phyloP scores from a whole-genome alignment of 1,140 invertebrate genomes.

The Drosophila kepulauana region DNA sequence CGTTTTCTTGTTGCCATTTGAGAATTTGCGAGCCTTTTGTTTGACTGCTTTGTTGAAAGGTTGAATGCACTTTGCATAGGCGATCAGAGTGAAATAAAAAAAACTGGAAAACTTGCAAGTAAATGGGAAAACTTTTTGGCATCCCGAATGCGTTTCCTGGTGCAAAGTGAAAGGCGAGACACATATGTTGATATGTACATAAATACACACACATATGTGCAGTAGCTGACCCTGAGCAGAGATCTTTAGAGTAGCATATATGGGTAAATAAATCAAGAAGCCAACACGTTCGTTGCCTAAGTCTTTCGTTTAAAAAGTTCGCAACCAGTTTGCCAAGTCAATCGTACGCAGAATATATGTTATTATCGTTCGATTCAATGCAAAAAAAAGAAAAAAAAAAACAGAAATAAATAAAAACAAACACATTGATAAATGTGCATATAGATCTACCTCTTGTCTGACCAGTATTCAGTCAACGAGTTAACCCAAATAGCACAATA shows the following conservation, averaged over 20 bases:
- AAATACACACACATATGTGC: not conserved
- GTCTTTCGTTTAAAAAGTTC: constrained; percentile 46
- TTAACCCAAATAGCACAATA: constrained; percentile 68
- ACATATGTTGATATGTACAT: not conserved
- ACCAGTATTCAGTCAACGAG: constrained; percentile 69
- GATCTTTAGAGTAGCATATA: constrained; percentile 21
- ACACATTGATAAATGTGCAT: constrained; percentile 46
- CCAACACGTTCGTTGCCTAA: constrained; percentile 63
- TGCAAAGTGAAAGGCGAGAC: constrained; percentile 35
- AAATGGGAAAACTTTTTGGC: constrained; percentile 15
- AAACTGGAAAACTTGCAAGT: constrained; percentile 13
- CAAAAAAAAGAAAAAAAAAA: constrained; percentile 10
- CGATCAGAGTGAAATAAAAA: not conserved
- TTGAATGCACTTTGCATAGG: constrained; percentile 64
- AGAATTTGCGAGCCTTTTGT: constrained; percentile 25
- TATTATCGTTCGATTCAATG: constrained; percentile 23
- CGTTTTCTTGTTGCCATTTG: constrained; percentile 20
- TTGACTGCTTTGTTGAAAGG: constrained; percentile 47
- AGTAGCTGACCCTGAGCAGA: constrained; percentile 50
- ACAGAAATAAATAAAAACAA: not conserved
- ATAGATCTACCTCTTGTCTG: constrained; percentile 51
- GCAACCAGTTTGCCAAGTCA: constrained; percentile 41
- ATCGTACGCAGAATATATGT: constrained; percentile 27
- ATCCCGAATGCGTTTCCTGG: constrained; percentile 52
- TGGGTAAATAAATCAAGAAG: constrained; percentile 70